phyloP scores from a whole-genome alignment of 2,113 vertebrate species.

The Channa argus region DNA sequence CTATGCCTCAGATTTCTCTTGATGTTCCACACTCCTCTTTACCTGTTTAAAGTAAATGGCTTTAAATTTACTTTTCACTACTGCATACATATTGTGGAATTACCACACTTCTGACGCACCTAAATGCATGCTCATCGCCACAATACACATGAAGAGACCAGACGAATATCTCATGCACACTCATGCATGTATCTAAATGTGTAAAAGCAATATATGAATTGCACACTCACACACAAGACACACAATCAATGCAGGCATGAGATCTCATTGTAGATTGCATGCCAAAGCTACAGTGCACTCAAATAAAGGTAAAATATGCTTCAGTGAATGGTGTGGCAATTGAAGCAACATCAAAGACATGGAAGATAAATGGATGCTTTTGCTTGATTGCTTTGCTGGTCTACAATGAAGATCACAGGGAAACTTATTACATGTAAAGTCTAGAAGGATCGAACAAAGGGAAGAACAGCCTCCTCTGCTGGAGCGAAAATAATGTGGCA shows the following conservation, averaged over 20 bases:
- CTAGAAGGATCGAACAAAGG: slow-evolving; percentile 21
- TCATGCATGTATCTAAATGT: neutral
- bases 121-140: slow-evolving; percentile 9
- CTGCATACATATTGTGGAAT: neutral
- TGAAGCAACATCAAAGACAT: slow-evolving; percentile 14
- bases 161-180: slow-evolving; percentile 3
- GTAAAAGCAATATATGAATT: neutral
- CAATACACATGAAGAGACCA: neutral
- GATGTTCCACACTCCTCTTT: neutral
- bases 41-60: slow-evolving; percentile 14
- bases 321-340: neutral
- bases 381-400: slow-evolving; percentile 39
- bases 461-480: slow-evolving; percentile 41
- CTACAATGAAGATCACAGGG: slow-evolving; percentile 15
- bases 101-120: slow-evolving; percentile 12
- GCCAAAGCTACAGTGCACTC: neutral
- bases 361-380: slow-evolving; percentile 6
- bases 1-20: too few species aligned
- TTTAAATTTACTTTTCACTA: slow-evolving; percentile 18
- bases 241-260: too few species aligned
- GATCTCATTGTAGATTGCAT: neutral
- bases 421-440: slow-evolving; percentile 39
- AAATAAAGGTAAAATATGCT: neutral
- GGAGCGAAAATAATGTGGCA: slow-evolving; percentile 23
- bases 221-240: neutral